These are phyloP conservation scores for Glandiceps talaboti DNA, from an alignment of 53 echinoderm and acorn worm species.

Conservation along the genomic window DNA sequence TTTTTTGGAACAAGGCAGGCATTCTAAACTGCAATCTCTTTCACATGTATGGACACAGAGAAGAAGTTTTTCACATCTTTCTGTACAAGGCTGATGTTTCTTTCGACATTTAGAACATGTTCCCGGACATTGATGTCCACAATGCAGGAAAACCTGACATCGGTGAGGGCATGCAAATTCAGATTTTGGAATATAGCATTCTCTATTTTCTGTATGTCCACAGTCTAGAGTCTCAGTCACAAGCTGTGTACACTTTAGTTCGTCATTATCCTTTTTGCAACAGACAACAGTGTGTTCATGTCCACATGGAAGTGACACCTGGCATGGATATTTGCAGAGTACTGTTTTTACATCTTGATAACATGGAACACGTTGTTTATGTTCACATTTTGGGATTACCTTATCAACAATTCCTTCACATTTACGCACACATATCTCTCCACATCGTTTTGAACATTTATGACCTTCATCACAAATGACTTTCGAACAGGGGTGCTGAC, in stretches of 20 bases:
- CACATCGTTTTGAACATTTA: background rate
- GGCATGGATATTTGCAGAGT: slow-evolving; percentile 42
- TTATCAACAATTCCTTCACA: background rate
- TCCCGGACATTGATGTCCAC: background rate
- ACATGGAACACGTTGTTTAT: slow-evolving; percentile 11
- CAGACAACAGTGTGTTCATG: background rate
- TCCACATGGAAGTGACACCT: slow-evolving; percentile 38
- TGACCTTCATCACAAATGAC: background rate
- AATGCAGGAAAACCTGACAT: background rate
- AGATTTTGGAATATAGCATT: background rate
- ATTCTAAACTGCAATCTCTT: slow-evolving; percentile 8
- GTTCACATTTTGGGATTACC: slow-evolving; percentile 11
- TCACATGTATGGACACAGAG: slow-evolving; percentile 24
- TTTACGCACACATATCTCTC: background rate
- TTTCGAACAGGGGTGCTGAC: background rate
- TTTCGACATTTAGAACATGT: slow-evolving; percentile 7
- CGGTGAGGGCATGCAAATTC: slow-evolving; percentile 2
- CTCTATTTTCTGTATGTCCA: background rate
- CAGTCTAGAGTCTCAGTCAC: background rate
- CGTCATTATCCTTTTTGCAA: background rate
- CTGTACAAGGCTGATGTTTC: slow-evolving; percentile 13
- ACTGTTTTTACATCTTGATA: background rate
- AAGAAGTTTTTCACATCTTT: slow-evolving; percentile 8
- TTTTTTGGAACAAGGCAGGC: background rate
- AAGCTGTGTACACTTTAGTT: background rate